Evolutionary conservation across 1,140 invertebrate species (phyloP), one percentile per base, ranked within the genome.

Genomic region (Ptiloglossa arizonensis): DNA sequence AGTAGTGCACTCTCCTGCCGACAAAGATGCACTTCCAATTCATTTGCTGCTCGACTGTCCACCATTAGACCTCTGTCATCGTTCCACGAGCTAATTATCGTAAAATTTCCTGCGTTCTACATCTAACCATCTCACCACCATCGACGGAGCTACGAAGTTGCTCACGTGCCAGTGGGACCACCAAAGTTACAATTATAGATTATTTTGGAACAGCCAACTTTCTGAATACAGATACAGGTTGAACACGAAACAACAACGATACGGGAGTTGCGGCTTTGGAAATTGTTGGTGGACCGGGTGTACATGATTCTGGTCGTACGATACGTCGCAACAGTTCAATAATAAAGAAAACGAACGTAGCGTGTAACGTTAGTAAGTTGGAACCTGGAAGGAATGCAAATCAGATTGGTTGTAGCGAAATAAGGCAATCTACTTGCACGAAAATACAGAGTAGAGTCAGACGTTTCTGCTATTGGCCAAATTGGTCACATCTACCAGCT

Each of bases 151-250:
- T 83, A 5, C 13, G 19, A 80, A 73, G 38, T 60, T 72, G 46
- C 52, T 54, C 44, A 15, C 32, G 22, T 15, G 27, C 22, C 5
- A 27, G 6, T 15, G 60, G n/a, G 48, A 44, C 29, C 57, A 44
- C 8, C 54, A 19, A 60, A 75, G 66, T 56, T 71, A 56, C 64
- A 69, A 83, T 83, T 82, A 82, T 67, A 41, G 41, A 46, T 60
- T 64, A 80, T 75, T 67, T 82, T 35, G 66, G 54, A 64, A 74
- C 57, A 50, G 24, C 46, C 15, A 69, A 62, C 64, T 75, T 60
- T 57, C 32, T 48, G 15, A 22, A 60, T 59, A 76, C 44, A 41
- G 64, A 76, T 64, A 64, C 41, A 64, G 15, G 29, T 54, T 48
- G 22, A 19, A 29, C 24, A 15, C 13, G n/a, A 32, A 48, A 44